Conservation (phyloP, 53 echinoderm and acorn worm genomes). For the Luidia sarsii region DNA sequence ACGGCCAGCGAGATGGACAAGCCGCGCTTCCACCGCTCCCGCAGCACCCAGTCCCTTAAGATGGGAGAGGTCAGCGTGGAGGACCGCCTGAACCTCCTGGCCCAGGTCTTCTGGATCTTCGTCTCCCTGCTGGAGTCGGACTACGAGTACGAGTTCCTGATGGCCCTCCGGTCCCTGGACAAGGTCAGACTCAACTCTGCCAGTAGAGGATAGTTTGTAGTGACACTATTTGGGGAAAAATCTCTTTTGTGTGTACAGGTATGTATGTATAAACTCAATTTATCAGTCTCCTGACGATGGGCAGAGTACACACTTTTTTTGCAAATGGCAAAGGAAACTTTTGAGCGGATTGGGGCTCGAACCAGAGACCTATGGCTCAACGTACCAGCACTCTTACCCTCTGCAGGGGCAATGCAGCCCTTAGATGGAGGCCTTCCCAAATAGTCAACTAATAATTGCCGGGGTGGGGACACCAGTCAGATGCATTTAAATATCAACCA, state of each 20-base stretch:
- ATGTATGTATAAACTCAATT: not conserved
- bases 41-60: conserved; percentile 74
- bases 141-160: conserved; percentile 94
- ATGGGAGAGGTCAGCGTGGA: conserved; percentile 85
- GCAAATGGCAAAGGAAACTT: no score
- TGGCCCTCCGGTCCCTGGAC: conserved; percentile 86
- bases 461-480: no score
- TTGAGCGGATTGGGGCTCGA: no score
- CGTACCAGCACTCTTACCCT: no score
- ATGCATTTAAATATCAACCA: no score
- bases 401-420: no score
- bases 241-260: not conserved
- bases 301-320: no score
- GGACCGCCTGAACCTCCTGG: conserved; percentile 79
- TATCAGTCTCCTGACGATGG: no score
- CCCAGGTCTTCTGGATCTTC: conserved; percentile 96
- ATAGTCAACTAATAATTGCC: no score
- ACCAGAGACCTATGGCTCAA: no score
- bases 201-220: not conserved
- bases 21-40: conserved; percentile 79
- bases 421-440: no score
- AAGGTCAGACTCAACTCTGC: conserved; percentile 64
- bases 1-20: conserved; percentile 88
- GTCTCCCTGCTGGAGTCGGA: conserved; percentile 96
- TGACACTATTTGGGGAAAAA: not conserved